Evolutionary conservation across 1,140 invertebrate genomes (phyloP), one percentile per base, ranked within the genome.

Genomic region (Psilanteris sp.): DNA sequence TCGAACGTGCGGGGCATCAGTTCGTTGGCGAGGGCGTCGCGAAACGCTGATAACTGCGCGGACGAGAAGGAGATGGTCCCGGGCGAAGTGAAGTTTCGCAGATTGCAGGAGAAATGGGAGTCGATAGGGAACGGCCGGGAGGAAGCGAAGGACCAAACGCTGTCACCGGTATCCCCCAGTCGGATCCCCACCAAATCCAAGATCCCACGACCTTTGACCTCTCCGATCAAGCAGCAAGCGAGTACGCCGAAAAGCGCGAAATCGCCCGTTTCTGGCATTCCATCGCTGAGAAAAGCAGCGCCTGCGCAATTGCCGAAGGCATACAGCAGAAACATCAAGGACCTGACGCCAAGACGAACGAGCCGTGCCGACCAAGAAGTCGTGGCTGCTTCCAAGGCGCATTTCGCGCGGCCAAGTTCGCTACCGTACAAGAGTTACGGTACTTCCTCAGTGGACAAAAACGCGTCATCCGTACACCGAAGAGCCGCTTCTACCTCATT

Each of bases 21-120:
- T 29, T 13, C 71, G 15, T 67, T 78, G 4, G 27, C 24, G 31
- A 80, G 72, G 78, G 39, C 50, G 37, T 8, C 11, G 36, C 57
- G 16, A 50, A 74, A 55, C 37, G 6, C 18, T 0, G 59, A 64
- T 8, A 43, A n/a, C 24, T 57, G 16, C 8, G n/a, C 0, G 2
- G 74, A 77, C n/a, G 84, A 89, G 6, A 86, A 89, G 2, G 85
- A 89, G 39, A 81, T 80, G 2, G 50, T 87, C 15, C 80, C 86
- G 7, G 87, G 87, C 4, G 87, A 87, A 44, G 83, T 89, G 1
- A 90, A 90, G 73, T 96, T 96, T 85, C 91, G 93, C 26, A 91
- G 93, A 20, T 84, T 97, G 18, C 95, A 96, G 79, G 92, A 94
- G 83, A 95, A 95, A 81, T 97, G 95, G 95, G 95, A 97, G 85